phyloP scores from a whole-genome alignment of 2,113 vertebrate species.

The Podiceps cristatus region DNA sequence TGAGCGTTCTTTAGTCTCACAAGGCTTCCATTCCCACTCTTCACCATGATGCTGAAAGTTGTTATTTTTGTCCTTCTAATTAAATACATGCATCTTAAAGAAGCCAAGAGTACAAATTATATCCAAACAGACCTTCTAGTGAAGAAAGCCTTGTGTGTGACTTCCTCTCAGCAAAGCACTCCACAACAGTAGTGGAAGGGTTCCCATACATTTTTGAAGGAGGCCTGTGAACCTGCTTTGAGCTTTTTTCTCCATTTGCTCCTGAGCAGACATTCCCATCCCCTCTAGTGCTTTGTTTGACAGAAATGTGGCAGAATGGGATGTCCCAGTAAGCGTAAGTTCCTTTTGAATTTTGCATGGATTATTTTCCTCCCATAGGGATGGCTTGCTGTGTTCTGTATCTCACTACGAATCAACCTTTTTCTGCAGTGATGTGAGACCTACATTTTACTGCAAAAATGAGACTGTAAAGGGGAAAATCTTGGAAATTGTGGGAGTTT shows the following conservation, averaged over 20 bases:
- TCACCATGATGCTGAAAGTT: background rate
- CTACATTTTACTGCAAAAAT: background rate
- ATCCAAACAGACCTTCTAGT: background rate
- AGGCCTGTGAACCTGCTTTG: background rate
- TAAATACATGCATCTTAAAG: background rate
- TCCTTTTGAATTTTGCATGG: conserved; percentile 40
- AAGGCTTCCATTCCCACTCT: background rate
- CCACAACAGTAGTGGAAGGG: background rate
- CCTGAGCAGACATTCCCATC: background rate
- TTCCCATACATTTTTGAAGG: background rate
- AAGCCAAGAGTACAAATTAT: background rate
- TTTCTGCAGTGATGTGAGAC: background rate
- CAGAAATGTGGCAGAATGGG: background rate
- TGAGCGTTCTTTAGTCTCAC: background rate
- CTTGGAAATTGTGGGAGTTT: background rate
- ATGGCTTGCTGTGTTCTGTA: background rate
- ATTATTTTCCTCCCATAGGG: background rate
- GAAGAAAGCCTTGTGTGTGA: background rate
- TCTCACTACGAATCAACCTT: background rate
- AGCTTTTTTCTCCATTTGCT: background rate
- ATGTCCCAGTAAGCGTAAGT: background rate
- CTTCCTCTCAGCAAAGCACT: background rate
- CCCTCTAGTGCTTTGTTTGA: background rate
- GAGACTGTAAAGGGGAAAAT: background rate
- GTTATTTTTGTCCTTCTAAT: background rate